phyloP scores from a whole-genome alignment of 2,113 vertebrate species.

The Reinhardtius hippoglossoides region DNA sequence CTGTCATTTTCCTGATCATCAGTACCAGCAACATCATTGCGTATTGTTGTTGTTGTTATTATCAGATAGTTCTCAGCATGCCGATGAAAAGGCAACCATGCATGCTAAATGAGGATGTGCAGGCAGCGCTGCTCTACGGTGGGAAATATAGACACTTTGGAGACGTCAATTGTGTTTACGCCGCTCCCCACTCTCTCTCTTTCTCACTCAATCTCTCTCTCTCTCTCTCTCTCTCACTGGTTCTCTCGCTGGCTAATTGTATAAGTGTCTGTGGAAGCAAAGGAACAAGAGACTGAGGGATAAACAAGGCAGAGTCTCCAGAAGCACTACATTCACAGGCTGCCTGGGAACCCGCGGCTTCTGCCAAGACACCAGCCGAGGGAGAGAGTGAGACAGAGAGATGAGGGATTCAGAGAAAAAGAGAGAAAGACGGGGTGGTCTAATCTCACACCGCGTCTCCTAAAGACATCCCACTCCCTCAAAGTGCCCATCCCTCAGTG shows the following conservation, averaged over 20 bases:
- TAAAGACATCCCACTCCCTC: constrained; percentile 19
- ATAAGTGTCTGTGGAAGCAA: constrained; percentile 72
- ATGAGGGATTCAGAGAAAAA: constrained; percentile 46
- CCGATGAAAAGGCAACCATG: constrained; percentile 71
- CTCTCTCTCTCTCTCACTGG: not conserved
- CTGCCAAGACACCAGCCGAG: constrained; percentile 78
- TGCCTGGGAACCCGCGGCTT: constrained; percentile 81
- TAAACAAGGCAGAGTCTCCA: constrained; percentile 70
- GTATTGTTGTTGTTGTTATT: constrained; percentile 57
- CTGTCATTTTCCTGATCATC: constrained; percentile 45
- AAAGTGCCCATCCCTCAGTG: not conserved
- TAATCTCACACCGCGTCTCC: constrained; percentile 24
- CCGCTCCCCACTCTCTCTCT: constrained; percentile 32
- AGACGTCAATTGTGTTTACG: constrained; percentile 75
- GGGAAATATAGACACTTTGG: constrained; percentile 72
- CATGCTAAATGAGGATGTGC: constrained; percentile 72
- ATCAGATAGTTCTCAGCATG: constrained; percentile 64
- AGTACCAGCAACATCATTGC: constrained; percentile 43
- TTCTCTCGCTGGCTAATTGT: constrained; percentile 70
- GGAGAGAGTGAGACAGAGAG: constrained; percentile 54
- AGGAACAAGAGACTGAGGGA: constrained; percentile 67
- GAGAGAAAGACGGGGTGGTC: constrained; percentile 1
- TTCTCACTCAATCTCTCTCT: not conserved
- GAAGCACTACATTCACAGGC: constrained; percentile 75
- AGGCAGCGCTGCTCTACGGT: constrained; percentile 50